Conservation (phyloP, 2,888 invertebrate genomes). For the Scaptomyza cyrtandrae region DNA sequence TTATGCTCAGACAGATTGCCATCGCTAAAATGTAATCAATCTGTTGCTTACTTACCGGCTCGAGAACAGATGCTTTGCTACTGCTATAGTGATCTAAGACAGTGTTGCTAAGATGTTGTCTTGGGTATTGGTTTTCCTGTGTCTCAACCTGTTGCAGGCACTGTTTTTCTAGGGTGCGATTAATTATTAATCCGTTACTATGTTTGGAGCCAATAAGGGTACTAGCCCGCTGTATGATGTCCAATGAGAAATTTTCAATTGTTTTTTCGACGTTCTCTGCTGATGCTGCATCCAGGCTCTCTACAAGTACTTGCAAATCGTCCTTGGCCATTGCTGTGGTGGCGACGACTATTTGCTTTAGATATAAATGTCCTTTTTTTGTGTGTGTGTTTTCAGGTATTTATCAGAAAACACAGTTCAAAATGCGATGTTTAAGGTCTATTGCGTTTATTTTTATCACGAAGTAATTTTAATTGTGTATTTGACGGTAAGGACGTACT, state of each 20-base stretch:
- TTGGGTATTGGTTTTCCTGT: slow-evolving; percentile 28
- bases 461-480: no score
- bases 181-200: slow-evolving; percentile 53
- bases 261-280: slow-evolving; percentile 62
- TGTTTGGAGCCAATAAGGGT: slow-evolving; percentile 63
- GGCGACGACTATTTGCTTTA: background rate
- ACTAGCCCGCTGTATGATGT: slow-evolving; percentile 73
- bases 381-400: no score
- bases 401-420: no score
- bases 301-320: slow-evolving; percentile 71
- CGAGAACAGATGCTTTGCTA: slow-evolving; percentile 9
- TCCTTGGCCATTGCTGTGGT: slow-evolving; percentile 61
- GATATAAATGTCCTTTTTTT: background rate
- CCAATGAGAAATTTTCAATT: slow-evolving; percentile 77
- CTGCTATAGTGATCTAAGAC: background rate
- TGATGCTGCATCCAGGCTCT: slow-evolving; percentile 64
- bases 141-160: slow-evolving; percentile 65
- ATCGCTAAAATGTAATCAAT: background rate
- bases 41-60: slow-evolving; percentile 41
- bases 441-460: no score
- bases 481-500: no score
- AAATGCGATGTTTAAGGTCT: no score
- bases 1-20: background rate
- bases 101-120: slow-evolving; percentile 2
- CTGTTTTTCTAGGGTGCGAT: slow-evolving; percentile 71